These are phyloP conservation scores for Myzus persicae DNA, from an alignment of 1,140 invertebrate species.

Conservation along the genomic window DNA sequence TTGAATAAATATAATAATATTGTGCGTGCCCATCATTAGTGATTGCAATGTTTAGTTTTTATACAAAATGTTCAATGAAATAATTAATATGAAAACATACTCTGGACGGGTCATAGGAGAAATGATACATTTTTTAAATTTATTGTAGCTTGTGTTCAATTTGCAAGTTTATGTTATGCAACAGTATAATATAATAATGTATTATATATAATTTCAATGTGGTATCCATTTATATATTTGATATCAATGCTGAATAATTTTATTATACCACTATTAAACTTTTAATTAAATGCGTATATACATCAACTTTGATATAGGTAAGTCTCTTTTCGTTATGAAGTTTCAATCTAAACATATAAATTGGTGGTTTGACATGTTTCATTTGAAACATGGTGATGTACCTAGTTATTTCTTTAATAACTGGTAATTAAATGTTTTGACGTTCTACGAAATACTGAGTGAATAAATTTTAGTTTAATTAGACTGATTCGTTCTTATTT, in stretches of 20 bases:
- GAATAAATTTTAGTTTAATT: neutral
- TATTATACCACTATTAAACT: neutral
- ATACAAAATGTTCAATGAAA: neutral
- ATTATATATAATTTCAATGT: neutral
- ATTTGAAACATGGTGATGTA: neutral
- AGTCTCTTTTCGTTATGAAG: neutral
- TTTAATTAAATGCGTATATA: neutral
- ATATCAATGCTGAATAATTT: neutral
- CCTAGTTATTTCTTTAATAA: neutral
- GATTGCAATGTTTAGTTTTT: neutral
- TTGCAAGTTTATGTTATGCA: neutral
- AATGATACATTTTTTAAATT: neutral
- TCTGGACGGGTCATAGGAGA: neutral
- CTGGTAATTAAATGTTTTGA: neutral
- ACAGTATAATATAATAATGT: neutral
- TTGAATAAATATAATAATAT: neutral
- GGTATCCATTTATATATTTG: neutral
- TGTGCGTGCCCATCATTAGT: neutral
- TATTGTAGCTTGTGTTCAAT: neutral
- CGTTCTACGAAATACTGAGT: neutral
- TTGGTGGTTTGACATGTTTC: neutral
- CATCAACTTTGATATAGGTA: neutral
- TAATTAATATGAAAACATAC: neutral
- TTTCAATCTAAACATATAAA: neutral
- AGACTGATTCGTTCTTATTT: neutral